A percentile compares a stretch with the other conserved stretches of the same genome.
These are phyloP conservation scores for Pachymerium ferrugineum DNA, from an alignment of 2,888 invertebrate genomes.

Conservation along the genomic window DNA sequence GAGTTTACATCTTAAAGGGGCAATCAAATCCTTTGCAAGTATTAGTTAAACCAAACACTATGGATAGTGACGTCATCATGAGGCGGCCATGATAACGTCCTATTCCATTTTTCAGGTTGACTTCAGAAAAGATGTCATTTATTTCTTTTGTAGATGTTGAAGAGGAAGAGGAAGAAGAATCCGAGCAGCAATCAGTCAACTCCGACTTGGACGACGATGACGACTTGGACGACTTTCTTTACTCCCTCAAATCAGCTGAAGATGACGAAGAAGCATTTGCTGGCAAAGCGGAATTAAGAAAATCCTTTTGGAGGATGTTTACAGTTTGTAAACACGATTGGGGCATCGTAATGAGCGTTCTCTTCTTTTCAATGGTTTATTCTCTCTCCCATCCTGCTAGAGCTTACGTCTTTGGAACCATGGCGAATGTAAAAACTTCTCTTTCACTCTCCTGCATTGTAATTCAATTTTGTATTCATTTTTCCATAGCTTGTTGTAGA, in stretches of 20 bases:
- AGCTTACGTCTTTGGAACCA: not conserved
- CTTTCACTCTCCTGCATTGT: not conserved
- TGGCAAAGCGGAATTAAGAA: not conserved
- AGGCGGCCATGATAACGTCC: no score
- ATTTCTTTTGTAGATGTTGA: not conserved
- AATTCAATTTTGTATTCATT: not conserved
- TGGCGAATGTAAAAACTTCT: slow-evolving; percentile 4
- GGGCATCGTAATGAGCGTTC: not conserved
- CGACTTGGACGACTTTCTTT: not conserved
- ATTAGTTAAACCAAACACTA: no score
- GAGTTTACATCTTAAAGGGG: no score
- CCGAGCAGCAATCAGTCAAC: not conserved
- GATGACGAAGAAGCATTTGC: not conserved
- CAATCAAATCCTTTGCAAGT: no score
- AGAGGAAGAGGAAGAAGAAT: not conserved
- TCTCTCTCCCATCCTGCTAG: not conserved
- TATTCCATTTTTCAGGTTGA: no score
- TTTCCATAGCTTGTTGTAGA: not conserved
- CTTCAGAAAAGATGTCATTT: no score
- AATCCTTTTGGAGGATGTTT: slow-evolving; percentile 12
- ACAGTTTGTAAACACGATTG: not conserved
- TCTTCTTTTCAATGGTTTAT: not conserved
- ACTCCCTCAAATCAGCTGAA: not conserved
- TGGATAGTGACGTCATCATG: no score
- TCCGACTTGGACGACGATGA: not conserved